Percentiles rank a stretch among this genome's conserved stretches.
These are phyloP conservation scores for Pyrrhosoma nymphula DNA, from an alignment of 2,888 invertebrate species.

Conservation along the genomic window DNA sequence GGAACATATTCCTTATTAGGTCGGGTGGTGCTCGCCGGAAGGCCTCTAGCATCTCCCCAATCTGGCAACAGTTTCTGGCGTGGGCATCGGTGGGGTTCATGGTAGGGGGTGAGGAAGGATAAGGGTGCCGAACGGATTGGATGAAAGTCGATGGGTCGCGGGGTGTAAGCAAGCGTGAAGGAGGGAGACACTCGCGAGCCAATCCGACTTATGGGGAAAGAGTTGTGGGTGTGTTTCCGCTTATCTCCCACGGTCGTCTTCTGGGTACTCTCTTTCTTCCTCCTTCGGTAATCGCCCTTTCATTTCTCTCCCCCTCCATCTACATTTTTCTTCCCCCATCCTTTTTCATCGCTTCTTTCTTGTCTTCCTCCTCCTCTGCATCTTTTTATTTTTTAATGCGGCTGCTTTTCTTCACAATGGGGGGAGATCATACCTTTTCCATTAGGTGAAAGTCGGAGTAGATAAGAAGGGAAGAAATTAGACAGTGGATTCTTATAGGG, in stretches of 20 bases:
- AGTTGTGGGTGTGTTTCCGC: background rate
- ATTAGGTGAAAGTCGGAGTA: background rate
- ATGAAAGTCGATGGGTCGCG: too few species aligned
- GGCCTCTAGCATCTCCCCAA: background rate
- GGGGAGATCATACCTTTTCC: background rate
- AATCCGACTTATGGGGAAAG: background rate
- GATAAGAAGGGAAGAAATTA: too few species aligned
- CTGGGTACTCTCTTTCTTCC: background rate
- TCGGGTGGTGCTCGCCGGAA: background rate
- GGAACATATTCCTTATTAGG: conserved; percentile 3
- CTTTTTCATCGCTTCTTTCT: too few species aligned
- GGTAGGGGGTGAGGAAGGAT: background rate
- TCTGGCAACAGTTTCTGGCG: background rate
- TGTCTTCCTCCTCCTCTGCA: too few species aligned
- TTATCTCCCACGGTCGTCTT: background rate
- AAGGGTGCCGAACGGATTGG: too few species aligned
- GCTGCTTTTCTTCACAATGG: background rate
- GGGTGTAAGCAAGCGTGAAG: background rate
- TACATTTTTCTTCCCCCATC: too few species aligned
- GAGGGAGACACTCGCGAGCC: background rate
- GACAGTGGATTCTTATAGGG: background rate
- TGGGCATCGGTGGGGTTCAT: too few species aligned
- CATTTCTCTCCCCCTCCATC: too few species aligned
- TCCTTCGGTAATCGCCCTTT: background rate
- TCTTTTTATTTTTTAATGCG: background rate